A percentile compares a stretch with the other conserved stretches of the same genome.
Evolutionary conservation across 2,113 vertebrate species (phyloP).

Genomic region (Oenanthe oenanthe): DNA sequence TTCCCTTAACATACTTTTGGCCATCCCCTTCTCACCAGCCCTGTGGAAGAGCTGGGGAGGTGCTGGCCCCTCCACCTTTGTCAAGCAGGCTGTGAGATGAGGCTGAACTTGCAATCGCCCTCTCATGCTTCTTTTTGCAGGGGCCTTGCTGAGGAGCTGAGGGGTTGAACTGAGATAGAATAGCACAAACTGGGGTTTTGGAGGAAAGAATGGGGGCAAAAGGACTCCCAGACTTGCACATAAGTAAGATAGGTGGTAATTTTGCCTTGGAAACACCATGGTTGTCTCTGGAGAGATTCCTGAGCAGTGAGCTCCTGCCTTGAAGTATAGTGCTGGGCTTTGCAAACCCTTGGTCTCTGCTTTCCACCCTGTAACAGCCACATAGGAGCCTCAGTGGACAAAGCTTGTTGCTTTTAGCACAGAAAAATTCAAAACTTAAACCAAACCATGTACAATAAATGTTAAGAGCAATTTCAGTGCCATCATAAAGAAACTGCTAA

Average conservation of each 20-base stretch:
- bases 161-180: not conserved
- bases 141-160: accelerated
- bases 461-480: not conserved
- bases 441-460: not conserved
- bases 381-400: not conserved
- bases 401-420: not conserved
- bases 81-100: not conserved
- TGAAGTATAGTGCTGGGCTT: accelerated
- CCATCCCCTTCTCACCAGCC: accelerated
- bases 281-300: not conserved
- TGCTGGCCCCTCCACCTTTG: accelerated
- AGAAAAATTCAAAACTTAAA: not conserved
- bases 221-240: not conserved
- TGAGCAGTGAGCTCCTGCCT: accelerated
- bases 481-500: not conserved
- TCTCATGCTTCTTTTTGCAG: not conserved
- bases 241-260: not conserved
- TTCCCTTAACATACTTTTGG: not conserved
- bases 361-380: not conserved
- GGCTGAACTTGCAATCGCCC: not conserved
- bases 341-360: not conserved
- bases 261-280: not conserved
- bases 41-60: not conserved
- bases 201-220: not conserved
- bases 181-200: not conserved